A percentile compares a stretch with the other conserved stretches of the same genome.
Conservation (phyloP, 2,888 invertebrate genomes). For the Ochropleura plecta region DNA sequence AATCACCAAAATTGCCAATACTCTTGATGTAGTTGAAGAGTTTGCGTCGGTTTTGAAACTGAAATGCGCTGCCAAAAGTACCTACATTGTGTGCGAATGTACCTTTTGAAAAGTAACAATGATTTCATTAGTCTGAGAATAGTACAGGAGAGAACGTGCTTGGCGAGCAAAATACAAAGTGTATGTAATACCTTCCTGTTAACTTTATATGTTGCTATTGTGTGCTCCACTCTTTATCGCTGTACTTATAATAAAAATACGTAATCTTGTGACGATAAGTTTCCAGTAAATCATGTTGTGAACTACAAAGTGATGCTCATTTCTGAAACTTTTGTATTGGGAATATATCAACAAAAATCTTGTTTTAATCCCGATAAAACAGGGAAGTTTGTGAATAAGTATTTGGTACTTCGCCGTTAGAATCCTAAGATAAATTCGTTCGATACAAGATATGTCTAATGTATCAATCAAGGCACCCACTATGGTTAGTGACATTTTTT, state of each 20-base stretch:
- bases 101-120: conserved; percentile 39
- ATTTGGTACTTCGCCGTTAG: not conserved
- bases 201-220: conserved; percentile 29
- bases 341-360: not conserved
- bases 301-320: not conserved
- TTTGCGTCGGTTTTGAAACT: conserved; percentile 14
- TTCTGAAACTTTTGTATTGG: not conserved
- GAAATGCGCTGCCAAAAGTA: conserved; percentile 25
- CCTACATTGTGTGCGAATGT: conserved; percentile 19
- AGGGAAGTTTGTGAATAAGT: not conserved
- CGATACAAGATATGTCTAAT: not conserved
- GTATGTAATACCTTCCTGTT: conserved; percentile 25
- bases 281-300: not conserved
- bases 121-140: conserved; percentile 46
- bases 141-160: conserved; percentile 44
- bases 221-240: conserved; percentile 17
- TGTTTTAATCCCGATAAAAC: not conserved
- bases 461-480: not conserved
- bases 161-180: conserved; percentile 33
- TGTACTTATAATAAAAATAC: conserved; percentile 13
- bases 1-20: not conserved
- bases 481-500: not conserved
- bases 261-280: not conserved
- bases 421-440: not conserved
- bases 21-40: conserved; percentile 2